Percentiles rank a stretch among this genome's conserved stretches.
These are phyloP conservation scores for Symphodus melops DNA, from an alignment of 2,113 vertebrate genomes.

Conservation along the genomic window DNA sequence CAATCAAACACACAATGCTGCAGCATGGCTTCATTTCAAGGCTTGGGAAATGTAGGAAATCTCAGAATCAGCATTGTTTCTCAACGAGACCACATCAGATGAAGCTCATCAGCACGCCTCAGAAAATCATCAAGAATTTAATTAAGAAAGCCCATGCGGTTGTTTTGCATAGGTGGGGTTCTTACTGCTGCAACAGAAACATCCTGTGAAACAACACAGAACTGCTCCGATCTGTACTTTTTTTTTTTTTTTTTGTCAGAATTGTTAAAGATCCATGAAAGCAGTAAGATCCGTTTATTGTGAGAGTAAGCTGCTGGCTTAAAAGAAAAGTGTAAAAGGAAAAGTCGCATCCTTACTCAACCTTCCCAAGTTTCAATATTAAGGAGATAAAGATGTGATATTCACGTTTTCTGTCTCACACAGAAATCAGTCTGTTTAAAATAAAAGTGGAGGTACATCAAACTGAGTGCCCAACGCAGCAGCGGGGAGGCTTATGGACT, in stretches of 20 bases:
- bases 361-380: not conserved
- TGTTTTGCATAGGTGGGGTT: conserved; percentile 46
- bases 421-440: conserved; percentile 8
- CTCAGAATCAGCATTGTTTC: conserved; percentile 11
- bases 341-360: not conserved
- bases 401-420: not conserved
- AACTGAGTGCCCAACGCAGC: conserved; percentile 7
- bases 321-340: conserved; percentile 1
- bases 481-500: conserved; percentile 46
- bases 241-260: not conserved
- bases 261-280: not conserved
- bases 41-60: conserved; percentile 13
- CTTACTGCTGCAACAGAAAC: conserved; percentile 11
- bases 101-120: conserved; percentile 11
- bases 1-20: conserved; percentile 22
- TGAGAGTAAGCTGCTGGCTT: not conserved
- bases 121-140: conserved; percentile 5
- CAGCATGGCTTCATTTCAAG: conserved; percentile 46
- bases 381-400: conserved; percentile 4
- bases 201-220: not conserved
- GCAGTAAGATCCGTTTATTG: not conserved
- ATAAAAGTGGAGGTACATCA: conserved; percentile 31
- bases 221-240: not conserved
- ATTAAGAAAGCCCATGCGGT: conserved; percentile 23
- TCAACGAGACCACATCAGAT: conserved; percentile 8